Conservation (phyloP, 2,113 vertebrate genomes). For the Xenopus laevis region DNA sequence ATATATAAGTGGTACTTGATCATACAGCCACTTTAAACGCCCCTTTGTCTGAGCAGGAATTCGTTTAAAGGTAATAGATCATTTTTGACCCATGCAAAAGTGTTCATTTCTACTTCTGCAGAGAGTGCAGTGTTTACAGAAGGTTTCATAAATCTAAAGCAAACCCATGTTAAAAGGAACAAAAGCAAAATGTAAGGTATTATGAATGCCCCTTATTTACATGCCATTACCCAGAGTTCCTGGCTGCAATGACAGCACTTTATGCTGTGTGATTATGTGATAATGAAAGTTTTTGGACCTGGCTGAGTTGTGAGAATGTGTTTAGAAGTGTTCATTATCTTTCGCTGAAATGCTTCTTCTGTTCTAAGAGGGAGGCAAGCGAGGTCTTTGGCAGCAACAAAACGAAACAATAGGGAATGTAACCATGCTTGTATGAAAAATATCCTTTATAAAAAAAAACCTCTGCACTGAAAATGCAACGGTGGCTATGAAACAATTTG, state of each 20-base stretch:
- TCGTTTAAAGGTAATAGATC: too few species aligned
- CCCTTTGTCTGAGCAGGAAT: too few species aligned
- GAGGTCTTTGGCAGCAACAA: slow-evolving; percentile 12
- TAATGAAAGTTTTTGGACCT: slow-evolving; percentile 11
- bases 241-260: background rate
- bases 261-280: slow-evolving; percentile 8
- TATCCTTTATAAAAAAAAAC: slow-evolving; percentile 20
- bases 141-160: too few species aligned
- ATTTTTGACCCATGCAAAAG: too few species aligned
- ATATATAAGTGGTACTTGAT: too few species aligned
- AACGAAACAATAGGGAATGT: slow-evolving; percentile 30
- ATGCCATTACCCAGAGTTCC: background rate
- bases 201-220: background rate
- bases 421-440: slow-evolving; percentile 21
- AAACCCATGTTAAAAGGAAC: too few species aligned
- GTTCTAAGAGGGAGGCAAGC: slow-evolving; percentile 19
- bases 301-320: background rate
- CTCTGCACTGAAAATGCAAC: slow-evolving; percentile 2
- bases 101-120: too few species aligned
- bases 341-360: slow-evolving; percentile 3
- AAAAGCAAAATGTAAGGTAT: too few species aligned
- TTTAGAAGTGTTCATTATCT: slow-evolving; percentile 13
- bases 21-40: too few species aligned
- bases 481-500: slow-evolving; percentile 10
- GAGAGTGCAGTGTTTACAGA: too few species aligned